Evolutionary conservation across 2,888 invertebrate genomes (phyloP), one percentile per base, ranked within the genome.

Genomic region (Allygus modestus): DNA sequence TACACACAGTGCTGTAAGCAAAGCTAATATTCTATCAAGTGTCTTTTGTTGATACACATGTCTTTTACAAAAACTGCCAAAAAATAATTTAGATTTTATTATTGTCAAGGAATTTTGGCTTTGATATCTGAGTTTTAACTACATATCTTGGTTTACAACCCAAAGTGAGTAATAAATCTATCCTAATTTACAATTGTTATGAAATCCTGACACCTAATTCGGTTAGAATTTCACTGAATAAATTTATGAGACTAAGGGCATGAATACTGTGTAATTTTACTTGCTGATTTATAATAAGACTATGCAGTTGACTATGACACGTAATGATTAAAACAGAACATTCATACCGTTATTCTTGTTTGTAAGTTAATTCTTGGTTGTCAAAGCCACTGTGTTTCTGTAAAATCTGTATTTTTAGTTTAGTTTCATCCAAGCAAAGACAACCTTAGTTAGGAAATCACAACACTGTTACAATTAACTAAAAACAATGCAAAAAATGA

Each of bases 61-160:
- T 65, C 65, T 65, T 65, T 65, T 65, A 65, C 11, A 54, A 23
- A 46, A 54, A 54, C 54, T 54, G 65, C 17, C 31, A 1, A 65
- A 28, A 65, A n/a, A 28, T 28, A 9, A 17, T 65, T 65, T 26
- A 23, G 23, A 58, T 58, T 28, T 28, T 28, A n/a, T 65, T 65
- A 65, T 65, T 65, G 65, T 65, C 65, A 15, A 31, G 65, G 31
- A 65, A 65, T 65, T 65, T 65, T 65, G 65, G 65, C 65, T 65
- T 28, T 23, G 4, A 23, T 4, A 54, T 23, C 23, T 20, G 23
- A 54, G 20, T 23, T 54, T 23, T 4, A 54, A 20, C 46, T 12
- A 46, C 46, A 46, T 17, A 46, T 46, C n/a, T 46, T 46, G 37
- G 5, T 37, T 37, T 37, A 37, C 37, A 37, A 37, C 4, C 9